Evolutionary conservation across 2,797 vertebrate species (phyloP), one percentile per base, ranked within the genome.

Genomic region (Lepilemur ruficaudatus): DNA sequence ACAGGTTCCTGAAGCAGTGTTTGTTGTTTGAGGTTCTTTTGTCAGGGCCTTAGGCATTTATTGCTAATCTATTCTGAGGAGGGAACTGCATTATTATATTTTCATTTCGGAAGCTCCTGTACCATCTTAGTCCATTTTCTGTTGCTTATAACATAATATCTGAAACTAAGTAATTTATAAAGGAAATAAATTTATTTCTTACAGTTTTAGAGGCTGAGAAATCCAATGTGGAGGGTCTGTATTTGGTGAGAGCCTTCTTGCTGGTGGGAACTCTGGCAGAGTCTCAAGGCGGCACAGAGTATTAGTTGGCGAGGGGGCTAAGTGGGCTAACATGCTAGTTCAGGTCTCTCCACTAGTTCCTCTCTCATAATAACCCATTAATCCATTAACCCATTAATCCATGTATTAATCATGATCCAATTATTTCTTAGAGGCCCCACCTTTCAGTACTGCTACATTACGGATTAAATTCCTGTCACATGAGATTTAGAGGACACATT

Each of bases 1-100:
- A 4, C 32, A 84, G 85, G 17, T n/a, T 95, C 57, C 65, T 5
- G 12, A 83, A 88, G 30, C 32, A 81, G 7, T 89, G 50, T 55
- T 89, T 93, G 52, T 72, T 59, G 20, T 89, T 87, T 76, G 57
- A 76, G 13, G 13, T 91, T 92, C 43, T 87, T 94, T 90, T n/a
- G 22, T 85, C 32, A 69, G 86, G 79, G 11, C 32, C 41, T 75
- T n/a, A 22, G 41, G 41, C 8, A 30, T 80, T 85, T 46, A 57
- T 61, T 95, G 38, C 70, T 76, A 23, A 91, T 89, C 38, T 93
- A 0, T 79, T 96, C 14, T 88, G 78, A 93, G 38, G 70, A 76
- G 59, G 12, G 61, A 28, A 32, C 15, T 67, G 20, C 38, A 59
- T 90, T 72, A 38, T 90, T 96, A 35, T 41, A 61, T 55, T 76